Base-by-base conservation (phyloP, 2,888 invertebrate genomes). In the Dimorphilus gyrociliatus region DNA sequence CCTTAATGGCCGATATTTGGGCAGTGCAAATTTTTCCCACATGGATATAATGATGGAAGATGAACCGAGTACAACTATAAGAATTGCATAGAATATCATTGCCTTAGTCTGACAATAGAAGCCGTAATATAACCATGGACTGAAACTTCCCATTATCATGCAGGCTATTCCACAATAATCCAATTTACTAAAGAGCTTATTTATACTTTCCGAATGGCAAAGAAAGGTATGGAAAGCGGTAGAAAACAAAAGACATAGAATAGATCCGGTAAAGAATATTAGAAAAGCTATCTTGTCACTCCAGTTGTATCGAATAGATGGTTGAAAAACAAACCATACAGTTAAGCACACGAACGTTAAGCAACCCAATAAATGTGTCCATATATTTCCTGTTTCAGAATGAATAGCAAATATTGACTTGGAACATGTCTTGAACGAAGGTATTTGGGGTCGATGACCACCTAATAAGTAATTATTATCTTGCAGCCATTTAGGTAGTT, bases 101-200 rank as follows among this genome's bases (percentile, higher is more conserved):
- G 84, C 81, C 61, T 79, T 78, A 61, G 82, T 81, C 58, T 88
- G 84, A 65, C 97, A 97, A 67, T 97, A 97, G 69, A 97, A 97
- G 51, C 90, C 88, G 64, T 97, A 99, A 65, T 97, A 94, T 19
- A 99, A 71, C 94, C 94, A 99, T 21, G 97, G 97, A 43, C 97
- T 88, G 69, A 94, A 94, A 25, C 92, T 92, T 27, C 94, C 94
- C 78, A 94, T 90, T 39, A 94, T 97, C 37, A 97, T 71, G 57
- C 94, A 68, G 10, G 94, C 86, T 51, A 97, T 97, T 35, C 97
- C 97, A 66, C 92, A 92, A 65, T 97, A 99, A 66, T 99, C 97
- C 56, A 99, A 76, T 74, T 97, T 97, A 60, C 90, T 90, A 63
- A 97, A 97, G 43, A 97, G 69, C 67, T 81, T 86, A 44, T 90